Evolutionary conservation across 2,888 invertebrate genomes (phyloP).

Genomic region (Xestia rhomboidea): DNA sequence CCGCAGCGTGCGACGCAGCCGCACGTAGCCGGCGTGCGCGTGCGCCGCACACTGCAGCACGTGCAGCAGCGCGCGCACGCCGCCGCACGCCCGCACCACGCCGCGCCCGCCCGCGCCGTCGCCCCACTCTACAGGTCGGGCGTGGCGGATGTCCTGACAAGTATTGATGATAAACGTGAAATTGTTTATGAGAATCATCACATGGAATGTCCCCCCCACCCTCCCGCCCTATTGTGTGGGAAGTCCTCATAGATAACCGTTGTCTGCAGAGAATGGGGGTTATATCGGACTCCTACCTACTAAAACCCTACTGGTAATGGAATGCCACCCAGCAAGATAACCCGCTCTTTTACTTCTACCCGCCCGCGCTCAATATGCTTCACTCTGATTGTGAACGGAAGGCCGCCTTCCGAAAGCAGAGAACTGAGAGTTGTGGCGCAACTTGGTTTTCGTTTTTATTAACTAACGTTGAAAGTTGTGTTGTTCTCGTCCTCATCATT

Average conservation of each 20-base stretch:
- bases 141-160: conserved; percentile 75
- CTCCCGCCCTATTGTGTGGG: not conserved
- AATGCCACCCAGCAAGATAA: not conserved
- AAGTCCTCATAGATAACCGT: not conserved
- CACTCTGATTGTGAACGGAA: not conserved
- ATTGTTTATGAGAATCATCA: not conserved
- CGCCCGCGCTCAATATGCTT: not conserved
- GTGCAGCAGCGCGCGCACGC: conserved; percentile 70
- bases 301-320: not conserved
- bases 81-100: conserved; percentile 71
- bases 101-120: conserved; percentile 74
- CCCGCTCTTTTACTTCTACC: not conserved
- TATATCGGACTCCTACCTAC: not conserved
- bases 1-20: conserved; percentile 67
- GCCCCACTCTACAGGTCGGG: conserved; percentile 76
- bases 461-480: too few relatives aligned
- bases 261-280: not conserved
- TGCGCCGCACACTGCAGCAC: conserved; percentile 61
- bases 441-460: not conserved
- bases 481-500: too few relatives aligned
- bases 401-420: not conserved
- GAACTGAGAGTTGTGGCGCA: not conserved
- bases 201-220: not conserved
- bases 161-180: not conserved
- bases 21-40: conserved; percentile 69